A percentile compares a stretch with the other conserved stretches of the same genome.
phyloP scores from a whole-genome alignment of 2,797 vertebrate species.

The Monodelphis domestica region DNA sequence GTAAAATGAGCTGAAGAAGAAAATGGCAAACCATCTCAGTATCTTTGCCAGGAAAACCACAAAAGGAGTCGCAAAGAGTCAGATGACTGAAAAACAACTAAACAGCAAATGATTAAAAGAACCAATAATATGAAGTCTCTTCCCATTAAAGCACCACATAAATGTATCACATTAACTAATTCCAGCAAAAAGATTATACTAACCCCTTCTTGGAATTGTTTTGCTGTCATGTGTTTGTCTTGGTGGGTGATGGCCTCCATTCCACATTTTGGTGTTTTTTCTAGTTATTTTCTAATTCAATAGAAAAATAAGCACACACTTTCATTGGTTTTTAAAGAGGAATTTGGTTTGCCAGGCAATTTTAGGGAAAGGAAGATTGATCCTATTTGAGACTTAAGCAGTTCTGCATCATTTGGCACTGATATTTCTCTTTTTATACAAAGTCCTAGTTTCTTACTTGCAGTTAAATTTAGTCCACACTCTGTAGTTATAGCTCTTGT shows the following conservation, averaged over 20 bases:
- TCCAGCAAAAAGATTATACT: not conserved
- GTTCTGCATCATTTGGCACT: not conserved
- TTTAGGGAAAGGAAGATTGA: not conserved
- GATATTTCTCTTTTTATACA: not conserved
- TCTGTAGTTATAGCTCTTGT: not conserved
- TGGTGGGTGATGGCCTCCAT: not conserved
- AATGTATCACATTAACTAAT: not conserved
- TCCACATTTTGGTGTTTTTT: not conserved
- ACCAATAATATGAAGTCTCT: not conserved
- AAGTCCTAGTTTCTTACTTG: not conserved
- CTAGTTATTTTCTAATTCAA: not conserved
- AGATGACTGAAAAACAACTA: no score
- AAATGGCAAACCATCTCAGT: no score
- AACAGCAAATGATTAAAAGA: not conserved
- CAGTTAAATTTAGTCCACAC: not conserved
- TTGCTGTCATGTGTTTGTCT: not conserved
- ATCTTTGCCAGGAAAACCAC: no score
- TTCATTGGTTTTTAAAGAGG: not conserved
- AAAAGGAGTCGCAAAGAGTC: no score
- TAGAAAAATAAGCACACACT: not conserved
- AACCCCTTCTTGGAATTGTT: not conserved
- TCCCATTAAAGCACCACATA: not conserved
- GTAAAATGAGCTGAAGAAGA: no score
- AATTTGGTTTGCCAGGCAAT: not conserved
- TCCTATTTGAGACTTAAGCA: not conserved